Conservation (phyloP, 2,888 invertebrate genomes). For the Cheilosia impressa region DNA sequence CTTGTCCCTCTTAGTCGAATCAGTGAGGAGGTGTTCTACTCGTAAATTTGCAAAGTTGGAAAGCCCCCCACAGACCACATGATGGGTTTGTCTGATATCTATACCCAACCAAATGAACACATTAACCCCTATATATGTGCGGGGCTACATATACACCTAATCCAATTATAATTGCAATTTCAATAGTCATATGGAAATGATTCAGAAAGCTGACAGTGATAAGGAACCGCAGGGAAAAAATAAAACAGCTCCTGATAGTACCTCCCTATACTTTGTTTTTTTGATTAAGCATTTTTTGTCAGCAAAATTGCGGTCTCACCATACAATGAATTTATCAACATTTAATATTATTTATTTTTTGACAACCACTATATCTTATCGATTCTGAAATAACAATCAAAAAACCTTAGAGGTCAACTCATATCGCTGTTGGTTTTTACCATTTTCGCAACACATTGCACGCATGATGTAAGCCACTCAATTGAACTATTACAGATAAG, state of each 20-base stretch:
- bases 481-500: not conserved
- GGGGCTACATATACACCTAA: no score
- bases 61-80: no score
- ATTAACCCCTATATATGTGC: no score
- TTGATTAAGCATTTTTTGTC: slow-evolving; percentile 4
- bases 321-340: slow-evolving; percentile 56
- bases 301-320: slow-evolving; percentile 14
- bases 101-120: no score
- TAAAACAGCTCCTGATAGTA: slow-evolving; percentile 46
- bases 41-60: no score
- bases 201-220: slow-evolving; percentile 47
- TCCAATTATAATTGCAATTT: no score
- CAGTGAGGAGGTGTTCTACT: no score
- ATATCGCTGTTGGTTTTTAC: slow-evolving; percentile 61
- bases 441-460: slow-evolving; percentile 65
- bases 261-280: slow-evolving; percentile 9
- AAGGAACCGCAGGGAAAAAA: slow-evolving; percentile 31
- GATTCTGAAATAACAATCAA: slow-evolving; percentile 58
- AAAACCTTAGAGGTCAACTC: slow-evolving; percentile 60
- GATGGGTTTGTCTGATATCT: no score
- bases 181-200: slow-evolving; percentile 24
- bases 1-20: no score
- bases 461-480: slow-evolving; percentile 47
- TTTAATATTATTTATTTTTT: slow-evolving; percentile 57
- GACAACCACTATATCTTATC: slow-evolving; percentile 71